Conservation (phyloP, 2,888 invertebrate species). For the Mesorhabditis belari region DNA sequence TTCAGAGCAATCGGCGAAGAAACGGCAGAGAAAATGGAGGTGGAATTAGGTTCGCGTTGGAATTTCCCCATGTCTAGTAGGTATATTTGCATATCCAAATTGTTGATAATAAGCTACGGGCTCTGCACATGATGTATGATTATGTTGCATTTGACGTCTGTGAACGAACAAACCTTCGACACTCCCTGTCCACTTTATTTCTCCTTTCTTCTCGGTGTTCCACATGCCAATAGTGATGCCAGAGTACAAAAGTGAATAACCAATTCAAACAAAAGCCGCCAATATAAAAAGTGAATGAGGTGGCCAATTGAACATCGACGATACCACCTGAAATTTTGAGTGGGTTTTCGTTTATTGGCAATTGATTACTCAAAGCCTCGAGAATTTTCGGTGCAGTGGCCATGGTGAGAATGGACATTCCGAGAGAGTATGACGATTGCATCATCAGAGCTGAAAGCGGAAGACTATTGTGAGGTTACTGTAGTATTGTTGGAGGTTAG, state of each 20-base stretch:
- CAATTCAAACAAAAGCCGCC: constrained; percentile 24
- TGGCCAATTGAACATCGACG: background rate
- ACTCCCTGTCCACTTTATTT: background rate
- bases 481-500: too few species aligned
- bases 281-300: background rate
- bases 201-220: constrained; percentile 6
- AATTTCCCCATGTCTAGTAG: too few species aligned
- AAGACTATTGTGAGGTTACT: background rate
- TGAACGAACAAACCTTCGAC: too few species aligned
- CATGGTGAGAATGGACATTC: constrained; percentile 51
- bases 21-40: too few species aligned
- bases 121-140: too few species aligned
- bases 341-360: too few species aligned
- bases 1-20: too few species aligned
- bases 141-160: too few species aligned
- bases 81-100: too few species aligned
- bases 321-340: background rate
- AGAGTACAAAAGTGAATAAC: constrained; percentile 38
- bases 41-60: too few species aligned
- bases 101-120: too few species aligned
- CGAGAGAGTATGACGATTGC: constrained; percentile 51
- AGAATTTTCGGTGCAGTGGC: constrained; percentile 51
- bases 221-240: constrained; percentile 43
- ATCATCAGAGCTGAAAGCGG: constrained; percentile 45
- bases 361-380: constrained; percentile 27